Conservation (phyloP, 2,888 invertebrate species). For the Aspidiotus rigidus region DNA sequence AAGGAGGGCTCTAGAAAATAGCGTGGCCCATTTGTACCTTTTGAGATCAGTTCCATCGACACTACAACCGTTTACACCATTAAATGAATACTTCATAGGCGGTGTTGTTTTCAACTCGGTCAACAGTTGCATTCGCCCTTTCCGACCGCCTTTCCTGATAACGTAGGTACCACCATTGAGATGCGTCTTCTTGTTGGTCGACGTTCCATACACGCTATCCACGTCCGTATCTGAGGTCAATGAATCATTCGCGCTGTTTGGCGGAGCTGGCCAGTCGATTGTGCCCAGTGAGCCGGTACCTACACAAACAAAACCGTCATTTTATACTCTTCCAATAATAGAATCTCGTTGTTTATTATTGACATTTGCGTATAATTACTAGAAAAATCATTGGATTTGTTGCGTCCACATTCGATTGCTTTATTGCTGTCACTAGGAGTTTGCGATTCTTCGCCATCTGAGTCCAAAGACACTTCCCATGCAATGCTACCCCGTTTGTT, state of each 20-base stretch:
- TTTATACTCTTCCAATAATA: not conserved
- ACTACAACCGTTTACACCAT: constrained; percentile 11
- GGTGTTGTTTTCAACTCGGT: constrained; percentile 24
- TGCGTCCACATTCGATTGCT: constrained; percentile 47
- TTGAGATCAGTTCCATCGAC: constrained; percentile 25
- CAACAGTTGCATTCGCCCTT: constrained; percentile 43
- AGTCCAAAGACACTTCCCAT: constrained; percentile 71
- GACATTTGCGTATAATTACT: constrained; percentile 42
- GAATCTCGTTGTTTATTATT: not conserved
- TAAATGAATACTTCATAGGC: constrained; percentile 6
- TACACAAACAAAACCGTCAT: constrained; percentile 39
- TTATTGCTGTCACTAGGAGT: constrained; percentile 55
- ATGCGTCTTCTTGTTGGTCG: constrained; percentile 40
- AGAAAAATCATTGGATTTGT: constrained; percentile 46
- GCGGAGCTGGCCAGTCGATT: constrained; percentile 63
- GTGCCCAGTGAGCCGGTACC: constrained; percentile 60
- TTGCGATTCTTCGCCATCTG: constrained; percentile 56
- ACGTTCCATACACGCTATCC: constrained; percentile 43
- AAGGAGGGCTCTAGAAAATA: not conserved
- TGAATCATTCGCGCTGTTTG: constrained; percentile 42
- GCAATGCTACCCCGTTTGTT: constrained; percentile 73
- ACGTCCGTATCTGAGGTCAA: constrained; percentile 49
- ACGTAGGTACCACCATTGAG: constrained; percentile 61
- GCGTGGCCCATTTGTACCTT: constrained; percentile 4
- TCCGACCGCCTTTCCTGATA: constrained; percentile 60